Conservation (phyloP, 2,888 invertebrate genomes). For the Eledona agricola region DNA sequence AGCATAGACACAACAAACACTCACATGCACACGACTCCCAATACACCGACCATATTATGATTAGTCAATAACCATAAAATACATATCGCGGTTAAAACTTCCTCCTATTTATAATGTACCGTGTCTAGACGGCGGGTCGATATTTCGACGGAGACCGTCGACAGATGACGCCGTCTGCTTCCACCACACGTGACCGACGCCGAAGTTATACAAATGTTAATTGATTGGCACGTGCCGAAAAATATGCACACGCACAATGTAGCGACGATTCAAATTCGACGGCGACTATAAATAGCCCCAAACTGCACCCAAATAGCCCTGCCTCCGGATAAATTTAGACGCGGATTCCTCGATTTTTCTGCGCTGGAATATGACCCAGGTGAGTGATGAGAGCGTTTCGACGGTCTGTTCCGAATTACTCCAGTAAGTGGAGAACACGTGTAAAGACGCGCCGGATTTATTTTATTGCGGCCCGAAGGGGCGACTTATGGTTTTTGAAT, state of each 20-base stretch:
- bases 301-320: slow-evolving; percentile 30
- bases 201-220: slow-evolving; percentile 35
- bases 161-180: slow-evolving; percentile 42
- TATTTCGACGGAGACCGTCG: slow-evolving; percentile 40
- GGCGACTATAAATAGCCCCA: slow-evolving; percentile 34
- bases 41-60: slow-evolving; percentile 44
- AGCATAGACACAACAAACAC: slow-evolving; percentile 27
- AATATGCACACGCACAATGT: slow-evolving; percentile 14
- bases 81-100: slow-evolving; percentile 52
- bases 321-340: slow-evolving; percentile 25
- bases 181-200: slow-evolving; percentile 36
- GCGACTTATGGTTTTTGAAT: slow-evolving; percentile 41
- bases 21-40: slow-evolving; percentile 14
- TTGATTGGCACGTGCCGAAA: slow-evolving; percentile 34
- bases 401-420: slow-evolving; percentile 13
- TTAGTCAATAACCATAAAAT: slow-evolving; percentile 55
- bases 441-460: slow-evolving; percentile 22
- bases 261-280: slow-evolving; percentile 27
- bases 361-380: slow-evolving; percentile 24
- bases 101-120: slow-evolving; percentile 57
- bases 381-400: slow-evolving; percentile 25
- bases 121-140: slow-evolving; percentile 53
- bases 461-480: slow-evolving; percentile 38
- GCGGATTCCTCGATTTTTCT: slow-evolving; percentile 24
- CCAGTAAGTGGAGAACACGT: slow-evolving; percentile 25